Conservation (phyloP, 1,140 invertebrate species). For the Harlomillsia oculata region DNA sequence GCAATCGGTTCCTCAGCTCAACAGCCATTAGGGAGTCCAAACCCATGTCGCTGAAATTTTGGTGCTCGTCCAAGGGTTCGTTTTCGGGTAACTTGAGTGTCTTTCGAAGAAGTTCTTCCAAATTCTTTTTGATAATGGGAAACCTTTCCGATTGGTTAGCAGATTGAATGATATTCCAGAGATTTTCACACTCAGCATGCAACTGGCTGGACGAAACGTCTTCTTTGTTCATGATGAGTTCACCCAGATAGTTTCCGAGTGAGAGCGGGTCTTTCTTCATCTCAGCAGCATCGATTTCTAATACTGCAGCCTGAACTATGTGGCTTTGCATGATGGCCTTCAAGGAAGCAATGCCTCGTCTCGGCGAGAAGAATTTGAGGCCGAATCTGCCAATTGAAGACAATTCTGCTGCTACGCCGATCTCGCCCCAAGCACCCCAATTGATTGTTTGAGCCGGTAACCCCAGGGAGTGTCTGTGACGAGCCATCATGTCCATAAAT, state of each 20-base stretch:
- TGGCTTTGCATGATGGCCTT: neutral
- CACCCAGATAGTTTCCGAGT: neutral
- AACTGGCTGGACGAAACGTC: neutral
- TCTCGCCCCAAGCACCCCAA: constrained; percentile 12
- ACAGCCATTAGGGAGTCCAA: constrained; percentile 12
- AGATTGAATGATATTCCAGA: constrained; percentile 4
- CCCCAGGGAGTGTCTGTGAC: neutral
- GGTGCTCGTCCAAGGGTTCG: constrained; percentile 6
- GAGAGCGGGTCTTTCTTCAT: neutral
- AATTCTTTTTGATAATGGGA: neutral
- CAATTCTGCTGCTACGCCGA: neutral
- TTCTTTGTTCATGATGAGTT: neutral
- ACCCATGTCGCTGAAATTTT: constrained; percentile 10
- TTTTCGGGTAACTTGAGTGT: constrained; percentile 11
- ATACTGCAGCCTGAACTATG: neutral
- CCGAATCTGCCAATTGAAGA: neutral
- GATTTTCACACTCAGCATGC: neutral
- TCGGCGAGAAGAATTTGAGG: neutral
- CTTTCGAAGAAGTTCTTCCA: constrained; percentile 1
- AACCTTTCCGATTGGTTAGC: neutral
- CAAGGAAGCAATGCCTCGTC: neutral
- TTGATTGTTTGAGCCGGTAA: neutral
- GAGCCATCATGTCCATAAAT: neutral
- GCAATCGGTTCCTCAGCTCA: constrained; percentile 15
- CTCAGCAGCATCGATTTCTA: neutral